Evolutionary conservation across 2,113 vertebrate species (phyloP), one percentile per base, ranked within the genome.

Genomic region (Cephalopholis sonnerati): DNA sequence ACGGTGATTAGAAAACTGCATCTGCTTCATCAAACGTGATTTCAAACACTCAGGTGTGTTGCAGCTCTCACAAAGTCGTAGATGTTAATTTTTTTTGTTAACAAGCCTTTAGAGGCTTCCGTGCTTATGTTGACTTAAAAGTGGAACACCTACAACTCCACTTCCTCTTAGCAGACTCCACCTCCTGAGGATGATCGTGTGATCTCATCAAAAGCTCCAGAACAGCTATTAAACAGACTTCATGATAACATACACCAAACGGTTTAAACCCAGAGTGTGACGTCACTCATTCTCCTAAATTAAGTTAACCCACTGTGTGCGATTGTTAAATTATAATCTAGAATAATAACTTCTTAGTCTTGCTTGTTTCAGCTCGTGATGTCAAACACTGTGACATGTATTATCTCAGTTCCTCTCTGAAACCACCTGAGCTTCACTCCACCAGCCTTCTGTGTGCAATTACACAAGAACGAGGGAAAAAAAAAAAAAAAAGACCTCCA

Each of bases 371-470:
- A 36, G 32, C 32, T 36, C 32, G 7, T 36, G 32, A 36, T 36
- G 32, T 36, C 32, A 54, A 54, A 54, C 51, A 22, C n/a, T 11
- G 65, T 17, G 3, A 16, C 48, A 8, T 7, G 24, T 4, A n/a
- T n/a, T 13, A 51, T 10, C 18, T 36, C 0, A 0, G 53, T 25
- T 75, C 80, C 18, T 51, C 20, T 29, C 36, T 46, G 41, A 66
- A 73, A 11, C 61, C 75, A 79, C 75, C 81, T 72, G 36, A 79
- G 36, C 65, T 62, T 58, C 46, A 67, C 39, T 58, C 46, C 67
- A 36, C 78, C 51, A 73, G 18, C 64, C 74, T 63, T 64, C 77
- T 81, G 69, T 51, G 55, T 57, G 61, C 64, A 72, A 82, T 79
- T 77, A 83, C 61, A 29, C 79, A 81, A 48, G 48, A 72, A 29